Conservation (phyloP, 2,797 vertebrate species). For the Holocentrus rufus region DNA sequence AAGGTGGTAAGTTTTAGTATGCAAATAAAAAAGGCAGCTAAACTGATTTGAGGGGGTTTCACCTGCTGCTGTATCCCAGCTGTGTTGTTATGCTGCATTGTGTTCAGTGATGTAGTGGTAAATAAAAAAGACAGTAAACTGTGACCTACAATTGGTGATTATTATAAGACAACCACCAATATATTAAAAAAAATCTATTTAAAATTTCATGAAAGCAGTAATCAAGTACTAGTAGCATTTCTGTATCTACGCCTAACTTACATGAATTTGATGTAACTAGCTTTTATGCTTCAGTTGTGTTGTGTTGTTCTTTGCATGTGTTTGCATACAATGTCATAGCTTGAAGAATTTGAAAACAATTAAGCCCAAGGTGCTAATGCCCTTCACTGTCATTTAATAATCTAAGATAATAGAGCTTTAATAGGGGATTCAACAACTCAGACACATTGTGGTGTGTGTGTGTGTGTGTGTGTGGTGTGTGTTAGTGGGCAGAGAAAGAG, state of each 20-base stretch:
- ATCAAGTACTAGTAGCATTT: no score
- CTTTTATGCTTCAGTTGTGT: no score
- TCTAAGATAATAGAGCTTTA: background rate
- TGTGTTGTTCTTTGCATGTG: background rate
- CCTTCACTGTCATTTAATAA: background rate
- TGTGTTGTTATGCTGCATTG: no score
- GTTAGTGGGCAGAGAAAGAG: background rate
- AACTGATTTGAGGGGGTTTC: no score
- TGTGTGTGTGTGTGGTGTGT: slow-evolving; percentile 1
- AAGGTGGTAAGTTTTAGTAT: no score
- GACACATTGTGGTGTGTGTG: background rate
- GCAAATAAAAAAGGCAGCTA: no score
- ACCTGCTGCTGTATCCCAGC: no score
- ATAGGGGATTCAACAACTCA: background rate
- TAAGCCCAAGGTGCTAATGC: background rate
- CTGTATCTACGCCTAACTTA: no score
- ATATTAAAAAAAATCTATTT: no score
- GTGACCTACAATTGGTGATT: background rate
- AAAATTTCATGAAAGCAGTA: no score
- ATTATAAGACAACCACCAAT: no score
- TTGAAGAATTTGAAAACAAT: slow-evolving; percentile 1
- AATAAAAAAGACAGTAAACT: background rate
- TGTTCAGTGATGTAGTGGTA: background rate
- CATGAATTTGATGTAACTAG: no score
- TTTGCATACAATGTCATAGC: background rate